Conservation (phyloP, 1,140 invertebrate species). For the Penaeus vannamei region DNA sequence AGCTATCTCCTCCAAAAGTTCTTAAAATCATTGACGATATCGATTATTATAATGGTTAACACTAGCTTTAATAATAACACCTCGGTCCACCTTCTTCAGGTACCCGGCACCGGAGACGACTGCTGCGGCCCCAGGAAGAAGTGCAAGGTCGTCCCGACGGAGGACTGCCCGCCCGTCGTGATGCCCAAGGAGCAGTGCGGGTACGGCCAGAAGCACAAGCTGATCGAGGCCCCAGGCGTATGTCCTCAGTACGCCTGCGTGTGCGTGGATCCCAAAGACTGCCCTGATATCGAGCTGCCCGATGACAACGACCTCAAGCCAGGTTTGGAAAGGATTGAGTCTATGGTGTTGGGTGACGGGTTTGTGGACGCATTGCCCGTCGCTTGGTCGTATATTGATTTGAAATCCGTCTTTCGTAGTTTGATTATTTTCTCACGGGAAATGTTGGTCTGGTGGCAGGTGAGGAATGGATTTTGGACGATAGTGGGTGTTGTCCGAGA, state of each 20-base stretch:
- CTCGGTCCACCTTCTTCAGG: constrained; percentile 73
- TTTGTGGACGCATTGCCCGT: neutral
- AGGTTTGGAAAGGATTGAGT: constrained; percentile 38
- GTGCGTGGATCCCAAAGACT: constrained; percentile 80
- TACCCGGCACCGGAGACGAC: constrained; percentile 73
- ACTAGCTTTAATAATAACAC: neutral
- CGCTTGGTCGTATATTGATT: neutral
- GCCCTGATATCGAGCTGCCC: constrained; percentile 70
- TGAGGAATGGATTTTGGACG: constrained; percentile 75
- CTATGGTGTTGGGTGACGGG: no score
- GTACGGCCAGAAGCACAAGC: constrained; percentile 79
- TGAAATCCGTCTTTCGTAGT: neutral
- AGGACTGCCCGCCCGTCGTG: constrained; percentile 77
- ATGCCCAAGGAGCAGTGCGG: constrained; percentile 78
- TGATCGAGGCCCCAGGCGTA: constrained; percentile 72
- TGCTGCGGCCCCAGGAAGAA: constrained; percentile 76
- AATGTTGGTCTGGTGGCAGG: constrained; percentile 73
- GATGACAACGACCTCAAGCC: constrained; percentile 69
- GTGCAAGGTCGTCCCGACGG: constrained; percentile 73
- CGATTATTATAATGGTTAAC: no score
- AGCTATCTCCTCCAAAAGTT: neutral
- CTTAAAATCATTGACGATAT: neutral
- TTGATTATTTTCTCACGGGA: neutral
- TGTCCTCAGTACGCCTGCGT: constrained; percentile 69
- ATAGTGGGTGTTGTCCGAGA: constrained; percentile 80